phyloP scores from a whole-genome alignment of 2,888 invertebrate genomes.

The Therioaphis trifolii region DNA sequence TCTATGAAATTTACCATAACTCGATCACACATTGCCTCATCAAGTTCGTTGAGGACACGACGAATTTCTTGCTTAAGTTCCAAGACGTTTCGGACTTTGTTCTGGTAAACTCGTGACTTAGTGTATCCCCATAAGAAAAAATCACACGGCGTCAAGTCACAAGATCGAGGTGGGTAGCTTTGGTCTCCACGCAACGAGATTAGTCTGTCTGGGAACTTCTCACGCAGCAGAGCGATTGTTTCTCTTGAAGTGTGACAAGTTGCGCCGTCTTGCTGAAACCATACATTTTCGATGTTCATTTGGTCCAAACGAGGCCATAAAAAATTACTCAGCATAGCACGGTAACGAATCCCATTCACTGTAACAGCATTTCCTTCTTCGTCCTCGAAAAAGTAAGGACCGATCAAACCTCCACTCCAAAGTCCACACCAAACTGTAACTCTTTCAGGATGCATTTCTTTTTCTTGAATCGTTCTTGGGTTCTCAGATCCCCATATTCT shows the following conservation, averaged over 20 bases:
- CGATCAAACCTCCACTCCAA: slow-evolving; percentile 67
- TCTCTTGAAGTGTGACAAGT: too few species aligned
- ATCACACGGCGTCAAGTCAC: slow-evolving; percentile 21
- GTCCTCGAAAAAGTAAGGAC: slow-evolving; percentile 68
- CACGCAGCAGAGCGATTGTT: neutral
- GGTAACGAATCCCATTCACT: too few species aligned
- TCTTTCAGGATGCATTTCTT: slow-evolving; percentile 65
- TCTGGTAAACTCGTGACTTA: slow-evolving; percentile 50
- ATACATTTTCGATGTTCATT: too few species aligned
- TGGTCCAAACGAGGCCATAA: too few species aligned
- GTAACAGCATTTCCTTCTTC: slow-evolving; percentile 67
- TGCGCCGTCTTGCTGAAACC: too few species aligned
- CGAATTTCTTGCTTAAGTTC: slow-evolving; percentile 46
- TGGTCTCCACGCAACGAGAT: slow-evolving; percentile 49
- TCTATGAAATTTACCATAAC: slow-evolving; percentile 37
- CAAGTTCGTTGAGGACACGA: slow-evolving; percentile 45
- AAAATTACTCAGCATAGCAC: too few species aligned
- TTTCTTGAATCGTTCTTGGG: too few species aligned
- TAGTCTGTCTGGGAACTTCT: slow-evolving; percentile 35
- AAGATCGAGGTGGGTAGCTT: slow-evolving; percentile 43
- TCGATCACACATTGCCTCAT: slow-evolving; percentile 45
- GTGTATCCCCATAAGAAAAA: slow-evolving; percentile 35
- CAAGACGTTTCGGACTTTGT: slow-evolving; percentile 37
- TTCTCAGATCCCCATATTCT: too few species aligned
- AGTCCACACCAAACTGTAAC: slow-evolving; percentile 63